Conservation (phyloP, 2,113 vertebrate genomes). For the Triplophysa rosa region DNA sequence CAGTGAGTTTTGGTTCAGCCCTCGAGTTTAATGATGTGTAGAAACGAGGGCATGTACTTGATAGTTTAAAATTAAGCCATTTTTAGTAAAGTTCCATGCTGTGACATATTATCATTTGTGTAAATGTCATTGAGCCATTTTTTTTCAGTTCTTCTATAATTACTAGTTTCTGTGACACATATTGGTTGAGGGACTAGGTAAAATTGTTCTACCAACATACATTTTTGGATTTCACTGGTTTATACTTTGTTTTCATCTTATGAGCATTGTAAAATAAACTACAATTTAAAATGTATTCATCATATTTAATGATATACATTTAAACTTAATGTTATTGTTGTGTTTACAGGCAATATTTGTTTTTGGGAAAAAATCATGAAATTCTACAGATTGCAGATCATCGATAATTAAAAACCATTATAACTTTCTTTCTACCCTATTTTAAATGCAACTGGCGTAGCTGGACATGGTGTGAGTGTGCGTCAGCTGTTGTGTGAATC, state of each 20-base stretch:
- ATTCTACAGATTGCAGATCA: neutral
- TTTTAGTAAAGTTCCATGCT: too few relatives aligned
- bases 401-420: neutral
- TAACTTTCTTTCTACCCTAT: neutral
- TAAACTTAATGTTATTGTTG: neutral
- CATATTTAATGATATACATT: too few relatives aligned
- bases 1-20: constrained; percentile 1
- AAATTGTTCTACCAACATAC: too few relatives aligned
- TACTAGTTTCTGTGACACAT: neutral
- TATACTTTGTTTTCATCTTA: too few relatives aligned
- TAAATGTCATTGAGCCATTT: too few relatives aligned
- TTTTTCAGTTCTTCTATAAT: neutral
- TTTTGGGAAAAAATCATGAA: neutral
- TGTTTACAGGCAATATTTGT: neutral
- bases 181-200: too few relatives aligned
- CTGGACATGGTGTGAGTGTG: neutral
- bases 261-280: too few relatives aligned
- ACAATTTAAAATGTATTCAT: too few relatives aligned
- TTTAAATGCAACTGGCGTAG: constrained; percentile 17
- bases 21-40: neutral
- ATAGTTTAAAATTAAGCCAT: too few relatives aligned
- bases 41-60: neutral
- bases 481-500: constrained; percentile 30
- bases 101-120: too few relatives aligned
- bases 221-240: too few relatives aligned